Conservation (phyloP, 2,797 vertebrate species). For the Coregonus suidteri region DNA sequence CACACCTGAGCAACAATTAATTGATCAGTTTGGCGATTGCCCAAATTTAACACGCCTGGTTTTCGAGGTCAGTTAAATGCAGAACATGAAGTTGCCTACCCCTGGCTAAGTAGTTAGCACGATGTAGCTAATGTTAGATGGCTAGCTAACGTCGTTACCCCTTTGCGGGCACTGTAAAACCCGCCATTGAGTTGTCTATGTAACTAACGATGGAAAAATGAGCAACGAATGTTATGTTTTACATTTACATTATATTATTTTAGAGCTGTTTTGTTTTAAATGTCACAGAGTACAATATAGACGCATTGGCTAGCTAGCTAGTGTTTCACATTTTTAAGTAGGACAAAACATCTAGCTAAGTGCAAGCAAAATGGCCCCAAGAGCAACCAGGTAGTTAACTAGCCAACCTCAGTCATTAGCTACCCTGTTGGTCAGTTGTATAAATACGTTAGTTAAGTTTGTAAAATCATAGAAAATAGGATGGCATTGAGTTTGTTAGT, state of each 20-base stretch:
- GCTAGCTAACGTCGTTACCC: not conserved
- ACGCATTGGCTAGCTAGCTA: not conserved
- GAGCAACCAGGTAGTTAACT: not conserved
- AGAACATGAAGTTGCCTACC: no score
- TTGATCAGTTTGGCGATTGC: no score
- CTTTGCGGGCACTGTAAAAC: not conserved
- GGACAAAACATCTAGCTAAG: no score
- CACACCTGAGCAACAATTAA: no score
- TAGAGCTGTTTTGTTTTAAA: not conserved
- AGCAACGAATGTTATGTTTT: no score
- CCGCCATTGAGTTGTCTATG: not conserved
- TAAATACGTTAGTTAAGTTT: not conserved
- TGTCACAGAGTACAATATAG: not conserved
- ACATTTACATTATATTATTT: not conserved
- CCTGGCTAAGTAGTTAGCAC: no score
- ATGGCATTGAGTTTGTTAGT: not conserved
- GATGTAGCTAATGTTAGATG: no score
- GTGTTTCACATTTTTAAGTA: no score
- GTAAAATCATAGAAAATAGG: not conserved
- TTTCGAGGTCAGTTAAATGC: no score
- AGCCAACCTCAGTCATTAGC: not conserved
- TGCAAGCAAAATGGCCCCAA: conserved; percentile 2
- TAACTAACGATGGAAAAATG: not conserved
- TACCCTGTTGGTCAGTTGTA: not conserved
- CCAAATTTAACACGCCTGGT: no score